Percentiles rank a stretch among this genome's conserved stretches.
Evolutionary conservation across 2,888 invertebrate species (phyloP).

Genomic region (Eupithecia exiguata): DNA sequence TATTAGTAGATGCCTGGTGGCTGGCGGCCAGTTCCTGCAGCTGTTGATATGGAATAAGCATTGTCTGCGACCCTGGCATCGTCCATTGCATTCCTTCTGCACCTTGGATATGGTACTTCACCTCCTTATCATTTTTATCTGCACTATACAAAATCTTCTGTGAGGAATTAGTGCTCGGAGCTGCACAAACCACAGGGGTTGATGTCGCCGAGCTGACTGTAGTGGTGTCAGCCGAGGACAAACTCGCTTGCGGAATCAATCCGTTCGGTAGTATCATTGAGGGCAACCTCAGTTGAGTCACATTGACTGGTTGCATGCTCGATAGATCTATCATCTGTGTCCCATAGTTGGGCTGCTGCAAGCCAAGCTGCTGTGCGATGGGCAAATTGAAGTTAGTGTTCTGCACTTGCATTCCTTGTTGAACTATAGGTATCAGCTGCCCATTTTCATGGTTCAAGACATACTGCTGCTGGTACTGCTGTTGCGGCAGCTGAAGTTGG

Average conservation of each 20-base stretch:
- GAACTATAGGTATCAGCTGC: constrained; percentile 79
- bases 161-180: constrained; percentile 72
- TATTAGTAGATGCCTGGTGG: constrained; percentile 67
- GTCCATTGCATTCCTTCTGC: constrained; percentile 77
- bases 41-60: constrained; percentile 79
- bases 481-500: constrained; percentile 69
- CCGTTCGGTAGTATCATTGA: constrained; percentile 79
- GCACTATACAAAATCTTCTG: constrained; percentile 78
- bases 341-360: constrained; percentile 76
- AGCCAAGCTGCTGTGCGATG: constrained; percentile 64
- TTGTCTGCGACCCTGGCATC: constrained; percentile 77
- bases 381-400: constrained; percentile 77
- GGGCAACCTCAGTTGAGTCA: constrained; percentile 73
- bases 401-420: constrained; percentile 76
- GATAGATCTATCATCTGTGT: constrained; percentile 77
- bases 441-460: constrained; percentile 79
- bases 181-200: constrained; percentile 78
- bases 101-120: constrained; percentile 78
- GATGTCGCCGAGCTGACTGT: constrained; percentile 76
- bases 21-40: constrained; percentile 71
- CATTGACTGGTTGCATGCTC: constrained; percentile 77
- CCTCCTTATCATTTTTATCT: constrained; percentile 77
- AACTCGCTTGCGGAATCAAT: constrained; percentile 72
- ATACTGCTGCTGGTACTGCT: constrained; percentile 73
- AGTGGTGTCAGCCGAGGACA: constrained; percentile 70